Percentiles rank a stretch among this genome's conserved stretches.
These are phyloP conservation scores for Lacerta viridis DNA, from an alignment of 2,797 vertebrate genomes.

Conservation along the genomic window DNA sequence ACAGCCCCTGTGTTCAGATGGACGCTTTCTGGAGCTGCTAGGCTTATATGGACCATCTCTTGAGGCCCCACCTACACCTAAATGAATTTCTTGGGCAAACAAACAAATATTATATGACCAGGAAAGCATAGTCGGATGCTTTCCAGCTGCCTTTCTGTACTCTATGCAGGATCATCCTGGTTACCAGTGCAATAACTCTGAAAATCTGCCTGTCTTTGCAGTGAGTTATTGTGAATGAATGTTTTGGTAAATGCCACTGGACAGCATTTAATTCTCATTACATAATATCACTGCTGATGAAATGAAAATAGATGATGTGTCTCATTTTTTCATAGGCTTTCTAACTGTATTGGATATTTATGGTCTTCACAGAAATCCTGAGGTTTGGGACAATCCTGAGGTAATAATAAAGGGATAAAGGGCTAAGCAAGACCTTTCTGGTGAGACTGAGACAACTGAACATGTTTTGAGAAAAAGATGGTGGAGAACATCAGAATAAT, in stretches of 20 bases:
- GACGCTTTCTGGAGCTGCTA: background rate
- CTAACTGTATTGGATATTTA: conserved; percentile 16
- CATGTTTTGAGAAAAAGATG: no score
- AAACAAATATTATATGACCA: background rate
- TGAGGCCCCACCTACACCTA: background rate
- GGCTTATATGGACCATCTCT: background rate
- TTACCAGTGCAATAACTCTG: no score
- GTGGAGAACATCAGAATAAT: no score
- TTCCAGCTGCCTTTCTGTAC: background rate
- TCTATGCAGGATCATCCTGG: background rate
- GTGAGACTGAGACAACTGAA: background rate
- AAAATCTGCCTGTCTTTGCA: background rate
- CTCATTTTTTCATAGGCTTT: conserved; percentile 29
- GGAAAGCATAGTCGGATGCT: no score
- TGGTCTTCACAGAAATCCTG: conserved; percentile 59
- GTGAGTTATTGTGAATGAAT: background rate
- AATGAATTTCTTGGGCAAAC: background rate
- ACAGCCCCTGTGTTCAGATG: background rate
- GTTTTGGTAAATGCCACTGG: background rate
- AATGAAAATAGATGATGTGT: background rate
- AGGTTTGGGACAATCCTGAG: conserved; percentile 66
- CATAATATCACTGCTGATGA: background rate
- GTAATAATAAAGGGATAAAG: conserved; percentile 29
- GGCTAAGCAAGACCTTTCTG: no score
- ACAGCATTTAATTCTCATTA: background rate